Evolutionary conservation across 92 coral and sea anemone genomes (phyloP), one percentile per base, ranked within the genome.

Genomic region (Pocillopora grandis): DNA sequence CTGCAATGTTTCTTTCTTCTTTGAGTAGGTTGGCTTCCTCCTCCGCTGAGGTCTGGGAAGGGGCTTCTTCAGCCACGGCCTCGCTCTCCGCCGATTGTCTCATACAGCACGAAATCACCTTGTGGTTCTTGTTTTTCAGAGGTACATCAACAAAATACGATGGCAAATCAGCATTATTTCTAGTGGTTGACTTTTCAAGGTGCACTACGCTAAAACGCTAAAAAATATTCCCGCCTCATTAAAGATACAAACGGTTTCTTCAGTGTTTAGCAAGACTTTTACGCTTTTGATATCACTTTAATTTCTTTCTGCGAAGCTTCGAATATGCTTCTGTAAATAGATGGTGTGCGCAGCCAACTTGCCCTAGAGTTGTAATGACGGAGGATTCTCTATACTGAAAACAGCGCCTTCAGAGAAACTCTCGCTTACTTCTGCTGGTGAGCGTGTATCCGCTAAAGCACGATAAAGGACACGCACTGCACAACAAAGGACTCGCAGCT

Each of bases 351-450:
- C 76, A 55, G 89, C 93, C 62, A 92, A 80, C 64, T 84, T 91
- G 36, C 90, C 90, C 96, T 94, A 92, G 1, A 90, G 87, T 9
- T 90, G 88, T 65, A 92, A 71, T 0, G 96, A 90, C 56, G 95
- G 95, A 61, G 89, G 92, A 76, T 74, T 86, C 57, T 86, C 89
- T 13, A 81, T 80, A 19, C 59, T 75, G 36, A 91, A 87, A 15
- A 92, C 90, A 19, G 95, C 83, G 58, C 85, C 91, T 1, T 89
- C 93, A 15, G 71, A 15, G 58, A 92, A 89, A 76, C 85, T 83
- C 69, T 86, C 72, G 85, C 95, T 89, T 13, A 92, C 91, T 2
- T 88, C 76, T 1, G 74, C 27, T 1, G 96, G 96, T 2, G 92
- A 90, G 62, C 67, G 88, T 31, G 96, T 73, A 49, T 89, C 80